phyloP scores from a whole-genome alignment of 2,888 invertebrate species.

The Rotaria magnacalcarata region DNA sequence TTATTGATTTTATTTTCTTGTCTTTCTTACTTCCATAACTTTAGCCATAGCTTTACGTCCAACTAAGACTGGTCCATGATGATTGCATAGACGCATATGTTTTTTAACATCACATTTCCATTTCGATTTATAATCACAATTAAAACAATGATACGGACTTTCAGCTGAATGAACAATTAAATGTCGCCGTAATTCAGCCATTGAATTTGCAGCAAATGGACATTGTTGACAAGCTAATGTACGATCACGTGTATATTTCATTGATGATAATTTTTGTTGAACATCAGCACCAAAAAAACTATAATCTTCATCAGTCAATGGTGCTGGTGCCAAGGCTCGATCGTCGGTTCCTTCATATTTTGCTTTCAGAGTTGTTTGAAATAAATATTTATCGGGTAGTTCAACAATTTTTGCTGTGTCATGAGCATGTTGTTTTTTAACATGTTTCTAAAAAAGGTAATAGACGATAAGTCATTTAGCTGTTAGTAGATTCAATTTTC shows the following conservation, averaged over 20 bases:
- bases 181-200: slow-evolving; percentile 44
- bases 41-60: slow-evolving; percentile 46
- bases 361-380: slow-evolving; percentile 31
- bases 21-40: slow-evolving; percentile 37
- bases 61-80: slow-evolving; percentile 45
- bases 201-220: slow-evolving; percentile 43
- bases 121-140: slow-evolving; percentile 44
- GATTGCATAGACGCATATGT: slow-evolving; percentile 40
- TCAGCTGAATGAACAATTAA: slow-evolving; percentile 45
- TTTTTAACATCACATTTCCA: slow-evolving; percentile 46
- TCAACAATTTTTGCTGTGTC: slow-evolving; percentile 45
- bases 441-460: slow-evolving; percentile 34
- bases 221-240: slow-evolving; percentile 43
- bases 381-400: slow-evolving; percentile 44
- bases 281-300: slow-evolving; percentile 31
- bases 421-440: slow-evolving; percentile 46
- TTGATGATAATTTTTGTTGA: slow-evolving; percentile 25
- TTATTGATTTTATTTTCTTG: background rate
- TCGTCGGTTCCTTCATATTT: slow-evolving; percentile 8
- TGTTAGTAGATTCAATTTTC: background rate
- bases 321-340: background rate
- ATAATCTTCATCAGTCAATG: slow-evolving; percentile 25
- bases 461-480: too few relatives aligned
- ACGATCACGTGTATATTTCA: slow-evolving; percentile 30
- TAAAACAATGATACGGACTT: slow-evolving; percentile 46